Evolutionary conservation across 2,113 vertebrate species (phyloP).

Genomic region (Dipodomys merriami): DNA sequence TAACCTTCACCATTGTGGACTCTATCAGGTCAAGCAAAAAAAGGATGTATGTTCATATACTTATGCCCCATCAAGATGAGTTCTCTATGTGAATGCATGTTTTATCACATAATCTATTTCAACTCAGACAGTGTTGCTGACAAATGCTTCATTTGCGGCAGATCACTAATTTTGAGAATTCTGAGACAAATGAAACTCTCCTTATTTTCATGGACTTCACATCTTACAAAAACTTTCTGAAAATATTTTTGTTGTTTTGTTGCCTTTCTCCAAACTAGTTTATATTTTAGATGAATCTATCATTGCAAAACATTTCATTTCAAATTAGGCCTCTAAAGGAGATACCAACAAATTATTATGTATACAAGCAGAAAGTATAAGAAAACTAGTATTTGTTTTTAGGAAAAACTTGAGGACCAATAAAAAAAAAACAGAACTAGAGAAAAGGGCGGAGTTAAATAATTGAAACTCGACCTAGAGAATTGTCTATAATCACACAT

Average conservation of each 20-base stretch:
- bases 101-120: conserved; percentile 46
- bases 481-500: conserved; percentile 41
- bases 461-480: conserved; percentile 49
- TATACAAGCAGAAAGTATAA: conserved; percentile 5
- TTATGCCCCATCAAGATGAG: conserved; percentile 42
- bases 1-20: neutral
- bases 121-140: conserved; percentile 27
- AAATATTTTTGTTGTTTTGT: conserved; percentile 46
- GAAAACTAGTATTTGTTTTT: conserved; percentile 51
- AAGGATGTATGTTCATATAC: conserved; percentile 51
- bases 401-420: conserved; percentile 51
- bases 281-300: conserved; percentile 36
- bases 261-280: conserved; percentile 54
- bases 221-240: conserved; percentile 43
- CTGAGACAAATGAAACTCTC: neutral
- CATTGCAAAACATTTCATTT: conserved; percentile 48
- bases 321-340: conserved; percentile 10
- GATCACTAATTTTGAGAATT: neutral
- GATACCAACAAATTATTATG: conserved; percentile 20
- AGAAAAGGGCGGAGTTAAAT: neutral
- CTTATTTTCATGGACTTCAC: conserved; percentile 43
- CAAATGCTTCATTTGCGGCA: conserved; percentile 17
- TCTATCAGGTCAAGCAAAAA: conserved; percentile 4
- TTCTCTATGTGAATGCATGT: conserved; percentile 35
- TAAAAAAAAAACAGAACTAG: neutral